These are phyloP conservation scores for Ameiurus melas DNA, from an alignment of 2,113 vertebrate species.

Conservation along the genomic window DNA sequence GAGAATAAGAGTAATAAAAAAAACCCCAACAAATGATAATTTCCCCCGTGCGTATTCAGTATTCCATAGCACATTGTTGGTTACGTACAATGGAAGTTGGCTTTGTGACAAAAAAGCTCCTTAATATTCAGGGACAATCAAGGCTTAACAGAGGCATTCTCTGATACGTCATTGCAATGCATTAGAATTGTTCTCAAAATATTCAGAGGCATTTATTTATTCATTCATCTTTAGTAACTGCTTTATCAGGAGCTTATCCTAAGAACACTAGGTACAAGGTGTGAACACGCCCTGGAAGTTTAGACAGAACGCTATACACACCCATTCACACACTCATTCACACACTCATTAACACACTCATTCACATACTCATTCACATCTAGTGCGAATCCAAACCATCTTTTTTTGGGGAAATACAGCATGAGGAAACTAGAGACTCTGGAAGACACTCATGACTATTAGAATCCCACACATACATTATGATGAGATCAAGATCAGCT, in stretches of 20 bases:
- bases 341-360: neutral
- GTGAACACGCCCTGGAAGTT: neutral
- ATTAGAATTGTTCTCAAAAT: neutral
- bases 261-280: neutral
- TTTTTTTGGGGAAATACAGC: neutral
- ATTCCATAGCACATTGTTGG: neutral
- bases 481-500: neutral
- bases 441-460: neutral
- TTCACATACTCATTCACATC: neutral
- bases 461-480: neutral
- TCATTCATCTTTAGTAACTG: neutral
- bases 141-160: neutral
- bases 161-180: neutral
- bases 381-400: neutral
- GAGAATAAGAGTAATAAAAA: neutral
- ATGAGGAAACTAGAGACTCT: neutral
- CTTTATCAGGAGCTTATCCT: neutral
- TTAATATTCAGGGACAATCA: neutral
- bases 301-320: neutral
- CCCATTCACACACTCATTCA: neutral
- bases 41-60: neutral
- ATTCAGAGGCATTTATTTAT: neutral
- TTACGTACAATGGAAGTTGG: neutral
- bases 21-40: neutral
- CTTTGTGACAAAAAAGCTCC: neutral